Evolutionary conservation across 2,888 invertebrate species (phyloP), one percentile per base, ranked within the genome.

Genomic region (Eupithecia inturbata): DNA sequence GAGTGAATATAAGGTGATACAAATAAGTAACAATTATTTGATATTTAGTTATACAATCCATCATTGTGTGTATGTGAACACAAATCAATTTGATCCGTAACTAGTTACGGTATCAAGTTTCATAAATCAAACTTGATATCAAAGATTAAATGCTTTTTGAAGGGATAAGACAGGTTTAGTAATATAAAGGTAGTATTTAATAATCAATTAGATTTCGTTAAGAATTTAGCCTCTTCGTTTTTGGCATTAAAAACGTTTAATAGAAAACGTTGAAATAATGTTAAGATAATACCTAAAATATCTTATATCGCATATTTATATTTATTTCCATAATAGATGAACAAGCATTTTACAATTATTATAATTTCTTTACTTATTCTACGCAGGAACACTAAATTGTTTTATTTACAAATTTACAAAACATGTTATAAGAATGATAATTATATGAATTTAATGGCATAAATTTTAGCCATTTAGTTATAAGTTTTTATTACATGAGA

Each of bases 51-150:
- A 45, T 76, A 76, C 75, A 72, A 74, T 77, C 81, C 81, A 72
- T 70, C 62, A 67, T 68, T 63, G 82, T 80, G 81, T 77, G 39
- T 31, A 22, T 85, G 83, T 71, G 39, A 19, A 71, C 78, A 76
- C 78, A 79, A 73, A 76, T 71, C 78, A 77, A 72, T 70, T 72
- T 81, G 78, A 53, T 82, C 86, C 87, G 82, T 88, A 87, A 86
- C 79, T 49, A 74, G 78, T 85, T 88, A 88, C 86, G 86, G 84
- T 81, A 81, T 80, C 84, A 88, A 86, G 86, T 84, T 80, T 73
- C 63, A 53, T 62, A 70, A 57, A 66, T 73, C 66, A 57, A 77
- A 83, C 87, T 87, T 87, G 84, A 83, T 81, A 71, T 73, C 73
- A 77, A 79, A 77, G 57, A 60, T 76, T 79, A 77, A 77, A 78